Base-by-base conservation (phyloP, 2,113 vertebrate species). In the Pholis gunnellus region DNA sequence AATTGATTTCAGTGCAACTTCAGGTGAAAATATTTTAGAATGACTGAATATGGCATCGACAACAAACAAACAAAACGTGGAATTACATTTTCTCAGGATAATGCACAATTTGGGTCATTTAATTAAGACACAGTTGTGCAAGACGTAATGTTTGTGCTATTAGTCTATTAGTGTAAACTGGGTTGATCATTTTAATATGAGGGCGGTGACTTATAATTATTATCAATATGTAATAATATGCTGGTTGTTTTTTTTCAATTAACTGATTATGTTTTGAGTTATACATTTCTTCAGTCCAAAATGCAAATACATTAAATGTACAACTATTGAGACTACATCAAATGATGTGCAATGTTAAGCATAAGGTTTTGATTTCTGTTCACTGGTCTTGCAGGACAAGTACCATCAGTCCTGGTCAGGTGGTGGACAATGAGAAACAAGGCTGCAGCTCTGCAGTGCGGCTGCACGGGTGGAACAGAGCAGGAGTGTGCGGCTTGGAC, bases 401-500 rank as follows among this genome's bases (percentile, higher is more conserved):
- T 2, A 10, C 60, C 0, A 34, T 5, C n/a, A 76, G 74, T 66
- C 69, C 40, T 38, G 56, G 14, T 71, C 71, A 57, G 52, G 17
- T 31, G 65, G 73, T 31, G 65, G 81, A 70, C 38, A 82, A 36
- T 20, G 81, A 82, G 22, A 86, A 81, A 61, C 65, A 0, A 5
- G 17, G 48, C 38, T 50, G 63, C 71, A 71, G 74, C 75, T 80
- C 87, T 48, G 77, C 60, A 25, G 56, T 6, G 29, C 67, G 42
- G 50, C 22, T 66, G 50, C 64, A 54, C 36, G 6, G 29, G 14
- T 52, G 81, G 67, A 87, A 54, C 66, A 59, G 11, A 31, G 82
- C 88, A 0, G 93, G 94, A 1, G 95, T 96, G 18, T 96, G 96
- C 0, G 97, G 97, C 57, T 92, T 97, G 65, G 84, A 91, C 5